Evolutionary conservation across 2,797 vertebrate genomes (phyloP).

Genomic region (Neolamprologus multifasciatus): DNA sequence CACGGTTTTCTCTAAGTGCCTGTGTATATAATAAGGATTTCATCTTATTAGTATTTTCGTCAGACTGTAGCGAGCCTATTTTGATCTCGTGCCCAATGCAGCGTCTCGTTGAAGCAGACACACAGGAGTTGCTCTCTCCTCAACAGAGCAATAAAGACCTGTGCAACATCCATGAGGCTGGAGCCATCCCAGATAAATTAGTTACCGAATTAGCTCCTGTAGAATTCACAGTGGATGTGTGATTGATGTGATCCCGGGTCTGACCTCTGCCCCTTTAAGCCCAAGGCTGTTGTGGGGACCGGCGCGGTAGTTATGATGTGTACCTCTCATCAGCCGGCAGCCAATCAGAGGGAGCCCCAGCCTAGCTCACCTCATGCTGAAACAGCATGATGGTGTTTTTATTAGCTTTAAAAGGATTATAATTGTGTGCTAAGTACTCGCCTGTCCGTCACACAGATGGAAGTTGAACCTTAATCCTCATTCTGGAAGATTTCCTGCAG

Average conservation of each 20-base stretch:
- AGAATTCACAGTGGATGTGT: conserved; percentile 16
- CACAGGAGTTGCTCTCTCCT: conserved; percentile 26
- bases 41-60: conserved; percentile 28
- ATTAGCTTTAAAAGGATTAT: conserved; percentile 74
- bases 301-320: conserved; percentile 47
- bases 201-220: conserved; percentile 31
- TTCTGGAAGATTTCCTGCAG: conserved; percentile 65
- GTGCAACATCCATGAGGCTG: conserved; percentile 18
- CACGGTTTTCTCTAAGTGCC: conserved; percentile 4
- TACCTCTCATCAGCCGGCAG: conserved; percentile 40
- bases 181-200: conserved; percentile 46
- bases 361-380: conserved; percentile 34
- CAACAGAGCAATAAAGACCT: conserved; percentile 44
- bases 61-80: conserved; percentile 33
- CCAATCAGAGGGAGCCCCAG: conserved; percentile 37
- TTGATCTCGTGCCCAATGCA: conserved; percentile 46
- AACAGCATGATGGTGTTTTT: conserved; percentile 64
- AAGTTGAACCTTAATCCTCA: conserved; percentile 70
- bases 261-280: conserved; percentile 54
- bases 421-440: conserved; percentile 73
- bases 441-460: conserved; percentile 72
- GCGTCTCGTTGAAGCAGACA: conserved; percentile 1
- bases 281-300: conserved; percentile 30
- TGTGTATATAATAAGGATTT: conserved; percentile 6
- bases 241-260: conserved; percentile 53